phyloP scores from a whole-genome alignment of 2,888 invertebrate genomes.

The Ophion ventricosus region DNA sequence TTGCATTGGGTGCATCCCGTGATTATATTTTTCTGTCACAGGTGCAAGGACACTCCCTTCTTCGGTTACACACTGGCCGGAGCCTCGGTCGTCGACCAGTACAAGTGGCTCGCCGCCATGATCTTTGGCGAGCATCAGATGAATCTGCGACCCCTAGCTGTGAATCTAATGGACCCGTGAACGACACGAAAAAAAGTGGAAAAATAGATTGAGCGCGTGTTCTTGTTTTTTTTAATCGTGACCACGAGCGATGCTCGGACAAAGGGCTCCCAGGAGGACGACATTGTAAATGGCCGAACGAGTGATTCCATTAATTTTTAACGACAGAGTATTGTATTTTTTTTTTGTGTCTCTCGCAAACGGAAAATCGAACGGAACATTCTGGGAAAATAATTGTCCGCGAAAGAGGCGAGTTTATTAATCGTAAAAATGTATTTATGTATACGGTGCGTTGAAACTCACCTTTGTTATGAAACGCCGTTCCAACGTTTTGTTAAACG shows the following conservation, averaged over 20 bases:
- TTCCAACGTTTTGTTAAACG: conserved; percentile 39
- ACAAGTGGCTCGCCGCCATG: conserved; percentile 92
- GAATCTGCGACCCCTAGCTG: conserved; percentile 76
- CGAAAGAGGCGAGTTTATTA: conserved; percentile 19
- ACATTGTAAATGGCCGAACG: conserved; percentile 5
- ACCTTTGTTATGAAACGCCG: conserved; percentile 47
- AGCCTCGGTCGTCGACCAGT: conserved; percentile 89
- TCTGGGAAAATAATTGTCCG: conserved; percentile 14
- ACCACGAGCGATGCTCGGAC: conserved; percentile 47
- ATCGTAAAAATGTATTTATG: conserved; percentile 24
- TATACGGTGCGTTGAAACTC: conserved; percentile 15
- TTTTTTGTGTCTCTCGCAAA: conserved; percentile 9
- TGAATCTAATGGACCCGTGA: conserved; percentile 80
- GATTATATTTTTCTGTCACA: conserved; percentile 77
- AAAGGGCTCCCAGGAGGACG: conserved; percentile 23
- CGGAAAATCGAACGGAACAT: background rate
- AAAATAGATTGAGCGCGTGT: background rate
- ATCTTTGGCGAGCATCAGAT: conserved; percentile 88
- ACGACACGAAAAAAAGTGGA: conserved; percentile 15
- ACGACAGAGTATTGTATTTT: conserved; percentile 20
- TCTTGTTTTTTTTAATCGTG: conserved; percentile 20
- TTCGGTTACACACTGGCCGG: conserved; percentile 93
- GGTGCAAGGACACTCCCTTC: conserved; percentile 90
- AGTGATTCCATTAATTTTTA: conserved; percentile 48
- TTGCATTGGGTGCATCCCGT: background rate